These are phyloP conservation scores for Leucophenga maculata DNA, from an alignment of 2,888 invertebrate species.

Conservation along the genomic window DNA sequence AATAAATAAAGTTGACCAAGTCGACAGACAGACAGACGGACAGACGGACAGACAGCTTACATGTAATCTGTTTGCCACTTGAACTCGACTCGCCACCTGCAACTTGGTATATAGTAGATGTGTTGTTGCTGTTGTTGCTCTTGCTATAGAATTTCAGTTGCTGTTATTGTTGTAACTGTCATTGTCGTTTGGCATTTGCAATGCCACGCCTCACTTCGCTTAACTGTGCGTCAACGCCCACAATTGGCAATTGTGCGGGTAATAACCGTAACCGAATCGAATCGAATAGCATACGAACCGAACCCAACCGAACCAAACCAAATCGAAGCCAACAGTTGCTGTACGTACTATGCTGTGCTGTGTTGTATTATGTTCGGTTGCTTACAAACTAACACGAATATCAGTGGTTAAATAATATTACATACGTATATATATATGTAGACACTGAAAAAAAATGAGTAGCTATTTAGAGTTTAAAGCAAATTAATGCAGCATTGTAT, in stretches of 20 bases:
- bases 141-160: slow-evolving; percentile 19
- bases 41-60: slow-evolving; percentile 12
- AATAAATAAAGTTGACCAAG: not conserved
- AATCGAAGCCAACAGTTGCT: not conserved
- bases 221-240: slow-evolving; percentile 35
- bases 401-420: slow-evolving; percentile 42
- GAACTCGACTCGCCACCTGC: too few species aligned
- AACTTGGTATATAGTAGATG: too few species aligned
- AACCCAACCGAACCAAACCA: slow-evolving; percentile 4
- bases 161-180: slow-evolving; percentile 18
- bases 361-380: slow-evolving; percentile 1
- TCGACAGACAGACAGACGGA: slow-evolving; percentile 1
- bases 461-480: too few species aligned
- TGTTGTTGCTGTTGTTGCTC: slow-evolving; percentile 37
- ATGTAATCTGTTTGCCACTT: slow-evolving; percentile 18
- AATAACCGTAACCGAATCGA: slow-evolving; percentile 39
- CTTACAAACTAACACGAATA: slow-evolving; percentile 13
- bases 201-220: slow-evolving; percentile 5
- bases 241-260: slow-evolving; percentile 57
- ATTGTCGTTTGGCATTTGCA: slow-evolving; percentile 1
- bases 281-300: not conserved
- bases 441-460: too few species aligned
- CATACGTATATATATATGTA: slow-evolving; percentile 35
- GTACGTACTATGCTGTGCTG: not conserved
- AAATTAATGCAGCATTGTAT: too few species aligned